Conservation (phyloP, 2,797 vertebrate species). For the Avahi laniger region DNA sequence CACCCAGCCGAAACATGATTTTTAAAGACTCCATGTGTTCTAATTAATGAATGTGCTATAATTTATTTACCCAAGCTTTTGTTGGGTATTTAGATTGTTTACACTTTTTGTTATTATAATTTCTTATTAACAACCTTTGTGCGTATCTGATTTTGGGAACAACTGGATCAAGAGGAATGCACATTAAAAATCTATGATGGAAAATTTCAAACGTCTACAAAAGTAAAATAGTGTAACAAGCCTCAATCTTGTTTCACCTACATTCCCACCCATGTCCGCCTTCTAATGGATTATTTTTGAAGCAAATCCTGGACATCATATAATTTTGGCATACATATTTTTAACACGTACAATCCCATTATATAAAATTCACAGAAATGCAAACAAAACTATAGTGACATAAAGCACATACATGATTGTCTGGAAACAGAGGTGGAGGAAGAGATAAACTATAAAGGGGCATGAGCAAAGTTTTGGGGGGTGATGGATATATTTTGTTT, state of each 20-base stretch:
- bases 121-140: constrained; percentile 34
- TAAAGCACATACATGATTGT: constrained; percentile 12
- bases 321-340: constrained; percentile 24
- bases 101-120: constrained; percentile 46
- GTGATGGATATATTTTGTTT: background rate
- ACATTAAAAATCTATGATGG: constrained; percentile 3
- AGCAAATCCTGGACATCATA: constrained; percentile 2
- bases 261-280: background rate
- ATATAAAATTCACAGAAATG: constrained; percentile 44
- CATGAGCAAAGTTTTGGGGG: background rate
- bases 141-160: constrained; percentile 27
- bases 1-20: background rate
- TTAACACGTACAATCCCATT: constrained; percentile 11
- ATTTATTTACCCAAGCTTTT: constrained; percentile 45
- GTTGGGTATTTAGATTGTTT: constrained; percentile 17
- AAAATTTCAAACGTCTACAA: constrained; percentile 33
- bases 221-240: background rate
- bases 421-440: background rate
- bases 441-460: background rate
- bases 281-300: constrained; percentile 23
- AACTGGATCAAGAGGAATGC: background rate
- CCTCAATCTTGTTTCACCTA: background rate
- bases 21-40: constrained; percentile 19
- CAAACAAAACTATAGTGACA: constrained; percentile 32
- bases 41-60: constrained; percentile 7